These are phyloP conservation scores for Intellagama lesueurii DNA, from an alignment of 2,797 vertebrate species.

Conservation along the genomic window DNA sequence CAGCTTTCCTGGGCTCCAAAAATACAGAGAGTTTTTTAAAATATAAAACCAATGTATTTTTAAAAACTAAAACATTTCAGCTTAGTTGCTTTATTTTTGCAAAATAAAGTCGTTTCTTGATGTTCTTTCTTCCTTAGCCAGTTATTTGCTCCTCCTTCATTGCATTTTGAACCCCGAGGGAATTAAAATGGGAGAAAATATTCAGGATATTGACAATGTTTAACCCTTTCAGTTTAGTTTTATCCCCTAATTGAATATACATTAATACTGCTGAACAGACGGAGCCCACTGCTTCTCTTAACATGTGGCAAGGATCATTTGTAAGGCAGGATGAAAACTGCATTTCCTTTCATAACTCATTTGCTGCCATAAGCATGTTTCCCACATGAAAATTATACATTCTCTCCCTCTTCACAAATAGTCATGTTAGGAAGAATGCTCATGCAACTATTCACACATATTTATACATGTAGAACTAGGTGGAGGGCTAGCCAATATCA, in stretches of 20 bases:
- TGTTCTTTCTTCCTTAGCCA: slow-evolving; percentile 66
- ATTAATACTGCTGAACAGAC: slow-evolving; percentile 1
- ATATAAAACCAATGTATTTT: slow-evolving; percentile 65
- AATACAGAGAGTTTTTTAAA: slow-evolving; percentile 71
- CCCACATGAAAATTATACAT: slow-evolving; percentile 20
- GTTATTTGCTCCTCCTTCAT: slow-evolving; percentile 57
- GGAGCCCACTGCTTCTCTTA: slow-evolving; percentile 27
- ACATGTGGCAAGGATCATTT: slow-evolving; percentile 38
- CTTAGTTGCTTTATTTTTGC: slow-evolving; percentile 70
- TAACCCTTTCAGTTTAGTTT: slow-evolving; percentile 76
- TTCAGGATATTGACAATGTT: slow-evolving; percentile 74
- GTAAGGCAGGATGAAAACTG: slow-evolving; percentile 8
- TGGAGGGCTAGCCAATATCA: neutral
- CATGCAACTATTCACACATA: neutral
- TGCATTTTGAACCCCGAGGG: slow-evolving; percentile 76
- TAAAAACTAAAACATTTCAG: slow-evolving; percentile 53
- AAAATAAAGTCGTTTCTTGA: slow-evolving; percentile 70
- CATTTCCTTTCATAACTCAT: slow-evolving; percentile 19
- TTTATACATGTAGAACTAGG: neutral
- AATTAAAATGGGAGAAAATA: slow-evolving; percentile 75
- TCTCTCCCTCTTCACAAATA: neutral
- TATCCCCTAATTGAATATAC: slow-evolving; percentile 72
- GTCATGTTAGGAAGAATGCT: neutral
- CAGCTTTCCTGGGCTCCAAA: slow-evolving; percentile 74
- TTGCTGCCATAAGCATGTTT: slow-evolving; percentile 14